Evolutionary conservation across 2,797 vertebrate genomes (phyloP).

Genomic region (Distichodus sexfasciatus): DNA sequence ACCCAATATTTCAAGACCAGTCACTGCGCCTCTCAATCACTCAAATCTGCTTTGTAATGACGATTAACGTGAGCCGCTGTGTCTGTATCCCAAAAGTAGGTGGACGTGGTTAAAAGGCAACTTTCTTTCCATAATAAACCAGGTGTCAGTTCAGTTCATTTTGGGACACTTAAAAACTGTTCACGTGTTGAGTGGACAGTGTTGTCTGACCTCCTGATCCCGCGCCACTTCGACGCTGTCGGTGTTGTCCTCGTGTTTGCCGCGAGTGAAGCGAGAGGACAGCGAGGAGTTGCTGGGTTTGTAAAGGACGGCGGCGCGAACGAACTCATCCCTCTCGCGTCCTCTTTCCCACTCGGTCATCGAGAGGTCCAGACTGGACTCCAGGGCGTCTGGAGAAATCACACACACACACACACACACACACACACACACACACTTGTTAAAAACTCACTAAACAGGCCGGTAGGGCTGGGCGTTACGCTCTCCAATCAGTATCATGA

Average conservation of each 20-base stretch:
- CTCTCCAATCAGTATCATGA: too few species aligned
- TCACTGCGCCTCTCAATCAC: too few species aligned
- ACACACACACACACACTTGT: background rate
- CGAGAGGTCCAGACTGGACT: conserved; percentile 72
- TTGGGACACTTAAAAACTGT: too few species aligned
- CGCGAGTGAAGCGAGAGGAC: conserved; percentile 84
- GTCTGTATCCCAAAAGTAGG: too few species aligned
- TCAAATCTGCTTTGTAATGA: too few species aligned
- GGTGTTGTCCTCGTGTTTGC: conserved; percentile 72
- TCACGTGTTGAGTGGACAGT: too few species aligned
- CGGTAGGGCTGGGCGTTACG: too few species aligned
- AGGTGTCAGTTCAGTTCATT: too few species aligned
- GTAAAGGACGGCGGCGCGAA: conserved; percentile 83
- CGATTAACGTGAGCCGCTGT: too few species aligned
- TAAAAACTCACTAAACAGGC: background rate
- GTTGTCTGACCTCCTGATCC: conserved; percentile 81
- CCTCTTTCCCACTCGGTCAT: conserved; percentile 92
- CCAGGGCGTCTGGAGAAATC: conserved; percentile 66
- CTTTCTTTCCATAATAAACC: too few species aligned
- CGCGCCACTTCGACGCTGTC: conserved; percentile 78
- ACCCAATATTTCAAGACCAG: too few species aligned
- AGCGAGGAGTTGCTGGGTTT: conserved; percentile 75
- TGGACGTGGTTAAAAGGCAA: too few species aligned
- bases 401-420: conserved; percentile 1
- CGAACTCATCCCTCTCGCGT: conserved; percentile 87